These are phyloP conservation scores for Zaprionus lachaisei DNA, from an alignment of 1,140 invertebrate species.

Conservation along the genomic window DNA sequence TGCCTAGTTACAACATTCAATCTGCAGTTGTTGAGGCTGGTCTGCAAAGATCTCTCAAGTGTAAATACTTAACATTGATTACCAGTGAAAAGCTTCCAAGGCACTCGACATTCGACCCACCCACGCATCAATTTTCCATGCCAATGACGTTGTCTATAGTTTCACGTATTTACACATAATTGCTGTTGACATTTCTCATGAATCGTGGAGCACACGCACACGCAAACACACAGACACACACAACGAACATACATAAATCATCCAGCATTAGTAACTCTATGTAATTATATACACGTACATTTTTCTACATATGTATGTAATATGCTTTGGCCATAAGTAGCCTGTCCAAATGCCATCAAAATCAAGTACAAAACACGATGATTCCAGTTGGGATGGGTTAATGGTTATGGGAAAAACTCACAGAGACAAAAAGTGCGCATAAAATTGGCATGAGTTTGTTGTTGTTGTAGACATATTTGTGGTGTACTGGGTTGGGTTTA, in stretches of 20 bases:
- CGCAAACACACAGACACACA: constrained; percentile 2
- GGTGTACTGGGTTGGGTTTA: constrained; percentile 35
- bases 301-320: constrained; percentile 14
- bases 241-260: not conserved
- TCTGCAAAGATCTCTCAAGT: constrained; percentile 39
- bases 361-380: constrained; percentile 71
- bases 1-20: constrained; percentile 3
- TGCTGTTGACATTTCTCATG: constrained; percentile 58
- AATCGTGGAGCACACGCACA: constrained; percentile 22
- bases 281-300: constrained; percentile 9
- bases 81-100: constrained; percentile 30
- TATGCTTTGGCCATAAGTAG: constrained; percentile 17
- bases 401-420: constrained; percentile 29
- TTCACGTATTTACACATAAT: constrained; percentile 43
- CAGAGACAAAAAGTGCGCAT: constrained; percentile 47
- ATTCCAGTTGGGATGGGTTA: constrained; percentile 34
- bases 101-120: constrained; percentile 1
- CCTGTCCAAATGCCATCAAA: constrained; percentile 43
- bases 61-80: constrained; percentile 53
- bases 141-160: constrained; percentile 46
- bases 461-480: constrained; percentile 43
- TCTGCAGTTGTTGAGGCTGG: not conserved
- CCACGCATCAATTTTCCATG: constrained; percentile 55
- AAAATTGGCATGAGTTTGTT: constrained; percentile 43
- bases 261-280: not conserved